Percentiles rank a stretch among this genome's conserved stretches.
Evolutionary conservation across 2,113 vertebrate species (phyloP).

Genomic region (Proterorhinus semilunaris): DNA sequence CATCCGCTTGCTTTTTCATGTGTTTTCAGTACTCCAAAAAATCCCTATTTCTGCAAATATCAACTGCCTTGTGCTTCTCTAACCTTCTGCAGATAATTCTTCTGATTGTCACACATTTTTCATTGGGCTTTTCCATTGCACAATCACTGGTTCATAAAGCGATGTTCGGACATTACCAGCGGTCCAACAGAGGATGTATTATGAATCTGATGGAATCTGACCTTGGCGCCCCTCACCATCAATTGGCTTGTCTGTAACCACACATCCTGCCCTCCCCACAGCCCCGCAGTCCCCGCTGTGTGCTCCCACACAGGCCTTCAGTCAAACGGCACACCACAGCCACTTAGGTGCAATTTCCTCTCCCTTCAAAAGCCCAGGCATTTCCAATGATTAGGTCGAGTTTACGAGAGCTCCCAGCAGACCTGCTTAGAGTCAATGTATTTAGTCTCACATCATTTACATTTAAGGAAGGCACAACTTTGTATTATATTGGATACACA

Average conservation of each 20-base stretch:
- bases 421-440: conserved; percentile 6
- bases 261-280: conserved; percentile 22
- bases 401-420: conserved; percentile 33
- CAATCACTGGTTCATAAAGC: conserved; percentile 23
- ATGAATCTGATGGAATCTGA: conserved; percentile 61
- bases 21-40: not conserved
- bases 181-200: conserved; percentile 59
- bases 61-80: conserved; percentile 1
- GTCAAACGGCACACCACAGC: conserved; percentile 56
- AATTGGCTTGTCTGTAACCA: conserved; percentile 44
- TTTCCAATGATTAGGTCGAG: conserved; percentile 42
- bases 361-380: conserved; percentile 45
- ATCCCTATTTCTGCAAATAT: not conserved
- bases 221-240: conserved; percentile 27
- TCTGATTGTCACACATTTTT: not conserved
- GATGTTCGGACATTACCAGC: conserved; percentile 23
- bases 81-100: conserved; percentile 12
- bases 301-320: conserved; percentile 29
- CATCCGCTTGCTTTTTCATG: conserved; percentile 11
- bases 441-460: not conserved
- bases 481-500: not conserved
- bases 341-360: conserved; percentile 53
- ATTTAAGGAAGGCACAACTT: not conserved
- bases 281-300: not conserved
- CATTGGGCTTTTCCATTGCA: not conserved